Base-by-base conservation (phyloP, 1,140 invertebrate genomes). In the Leptestheria dahalacensis region DNA sequence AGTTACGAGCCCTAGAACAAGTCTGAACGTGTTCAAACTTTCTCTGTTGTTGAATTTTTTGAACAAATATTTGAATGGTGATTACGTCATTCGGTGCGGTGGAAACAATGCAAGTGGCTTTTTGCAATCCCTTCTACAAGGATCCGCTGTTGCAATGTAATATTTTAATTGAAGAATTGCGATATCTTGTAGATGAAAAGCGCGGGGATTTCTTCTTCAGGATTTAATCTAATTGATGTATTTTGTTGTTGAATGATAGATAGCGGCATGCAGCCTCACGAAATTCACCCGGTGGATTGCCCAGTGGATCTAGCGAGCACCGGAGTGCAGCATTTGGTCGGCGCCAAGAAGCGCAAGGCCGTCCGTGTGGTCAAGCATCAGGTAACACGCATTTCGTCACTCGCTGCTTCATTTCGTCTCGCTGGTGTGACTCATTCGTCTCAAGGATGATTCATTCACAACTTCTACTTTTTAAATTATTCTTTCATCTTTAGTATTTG, bases 331-430 rank as follows among this genome's bases (percentile, higher is more conserved):
- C 33, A 41, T 41, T 41, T 62, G 24, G 61, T 62, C 26, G 61
- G 61, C 1, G 61, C 61, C 25, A 23, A 55, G 26, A 62, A 62
- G 23, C 53, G 61, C 12, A 62, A 62, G 41, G 61, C 61, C 10
- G 18, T 57, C 21, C 47, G 54, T 26, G 61, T 62, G 2, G 48
- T 62, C 41, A 62, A 62, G 48, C 61, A 62, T 51, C 53, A 57
- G 61, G 61, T 62, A 61, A 61, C n/a, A n/a, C n/a, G n/a, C n/a
- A n/a, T n/a, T n/a, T n/a, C n/a, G n/a, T n/a, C n/a, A n/a, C n/a
- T n/a, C n/a, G n/a, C n/a, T n/a, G n/a, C n/a, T n/a, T n/a, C n/a
- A n/a, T n/a, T n/a, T n/a, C n/a, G n/a, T n/a, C n/a, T n/a, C n/a
- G n/a, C n/a, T 48, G 47, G 47, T 2, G 47, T 20, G 20, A 48